Percentiles rank a stretch among this genome's conserved stretches.
Evolutionary conservation across 2,797 vertebrate genomes (phyloP).

Genomic region (Aplochiton taeniatus): DNA sequence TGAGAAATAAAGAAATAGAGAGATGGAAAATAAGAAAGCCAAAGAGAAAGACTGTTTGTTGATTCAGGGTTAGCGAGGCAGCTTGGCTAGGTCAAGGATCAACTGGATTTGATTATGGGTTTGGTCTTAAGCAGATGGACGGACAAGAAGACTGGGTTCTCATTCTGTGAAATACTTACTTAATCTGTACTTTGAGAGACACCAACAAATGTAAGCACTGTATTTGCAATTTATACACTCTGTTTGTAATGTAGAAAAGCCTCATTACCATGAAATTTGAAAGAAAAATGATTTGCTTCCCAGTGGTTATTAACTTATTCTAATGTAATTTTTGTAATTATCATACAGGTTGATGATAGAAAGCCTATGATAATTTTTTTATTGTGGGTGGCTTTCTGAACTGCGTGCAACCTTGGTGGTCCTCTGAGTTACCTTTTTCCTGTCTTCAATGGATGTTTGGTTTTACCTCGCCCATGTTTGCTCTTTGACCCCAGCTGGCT

Average conservation of each 20-base stretch:
- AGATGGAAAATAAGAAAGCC: too few species aligned
- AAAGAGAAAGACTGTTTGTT: too few species aligned
- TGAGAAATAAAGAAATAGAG: too few species aligned
- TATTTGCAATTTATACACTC: neutral
- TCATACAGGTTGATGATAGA: too few species aligned
- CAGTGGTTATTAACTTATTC: too few species aligned
- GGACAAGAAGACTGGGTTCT: constrained; percentile 25
- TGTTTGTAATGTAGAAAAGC: too few species aligned
- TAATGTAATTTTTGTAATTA: too few species aligned
- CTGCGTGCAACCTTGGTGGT: neutral
- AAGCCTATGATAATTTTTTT: too few species aligned
- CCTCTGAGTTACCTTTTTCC: too few species aligned
- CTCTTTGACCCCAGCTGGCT: constrained; percentile 18
- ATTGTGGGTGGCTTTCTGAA: neutral
- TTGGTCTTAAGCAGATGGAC: constrained; percentile 34
- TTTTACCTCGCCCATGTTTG: neutral
- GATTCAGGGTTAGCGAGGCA: neutral
- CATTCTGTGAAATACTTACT: constrained; percentile 18
- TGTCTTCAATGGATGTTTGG: too few species aligned
- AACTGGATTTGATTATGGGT: constrained; percentile 21
- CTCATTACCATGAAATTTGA: too few species aligned
- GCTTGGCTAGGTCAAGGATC: constrained; percentile 4
- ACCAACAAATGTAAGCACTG: constrained; percentile 5
- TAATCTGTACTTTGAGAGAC: neutral
- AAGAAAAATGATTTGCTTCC: too few species aligned